A percentile compares a stretch with the other conserved stretches of the same genome.
Conservation (phyloP, 2,797 vertebrate species). For the Sebastiscus albofasciatus region DNA sequence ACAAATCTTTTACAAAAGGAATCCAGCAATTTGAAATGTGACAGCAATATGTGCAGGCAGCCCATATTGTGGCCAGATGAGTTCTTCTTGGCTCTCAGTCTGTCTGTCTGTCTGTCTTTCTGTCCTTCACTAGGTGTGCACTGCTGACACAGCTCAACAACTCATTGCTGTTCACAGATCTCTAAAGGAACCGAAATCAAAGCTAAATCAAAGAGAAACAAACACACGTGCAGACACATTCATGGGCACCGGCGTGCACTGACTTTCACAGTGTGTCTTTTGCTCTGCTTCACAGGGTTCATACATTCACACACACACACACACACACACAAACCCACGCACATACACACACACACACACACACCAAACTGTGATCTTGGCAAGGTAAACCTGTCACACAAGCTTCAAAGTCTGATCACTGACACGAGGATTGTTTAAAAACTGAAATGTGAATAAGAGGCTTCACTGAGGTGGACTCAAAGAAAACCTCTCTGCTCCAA, state of each 20-base stretch:
- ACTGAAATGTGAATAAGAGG: conserved; percentile 55
- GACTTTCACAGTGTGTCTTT: conserved; percentile 31
- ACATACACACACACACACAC: not conserved
- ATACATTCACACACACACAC: not conserved
- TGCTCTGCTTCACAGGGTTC: conserved; percentile 30
- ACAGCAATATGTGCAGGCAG: conserved; percentile 52
- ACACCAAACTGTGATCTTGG: conserved; percentile 58
- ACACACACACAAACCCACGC: too few relatives aligned
- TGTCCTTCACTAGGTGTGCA: conserved; percentile 54
- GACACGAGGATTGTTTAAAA: conserved; percentile 41
- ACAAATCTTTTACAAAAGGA: conserved; percentile 44
- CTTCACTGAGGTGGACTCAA: conserved; percentile 47
- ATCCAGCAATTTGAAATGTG: conserved; percentile 40
- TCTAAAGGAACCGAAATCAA: conserved; percentile 19
- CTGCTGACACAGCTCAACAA: conserved; percentile 62
- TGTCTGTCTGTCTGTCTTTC: conserved; percentile 41
- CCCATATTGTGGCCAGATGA: conserved; percentile 76
- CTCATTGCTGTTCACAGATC: conserved; percentile 5
- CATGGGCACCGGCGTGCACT: not conserved
- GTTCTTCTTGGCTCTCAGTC: conserved; percentile 35
- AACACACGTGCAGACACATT: conserved; percentile 34
- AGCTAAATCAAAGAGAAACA: conserved; percentile 38
- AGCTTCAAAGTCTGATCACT: conserved; percentile 50
- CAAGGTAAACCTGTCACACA: conserved; percentile 64
- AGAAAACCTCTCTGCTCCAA: conserved; percentile 38